phyloP scores from a whole-genome alignment of 1,140 invertebrate genomes.

The Pentalonia nigronervosa region DNA sequence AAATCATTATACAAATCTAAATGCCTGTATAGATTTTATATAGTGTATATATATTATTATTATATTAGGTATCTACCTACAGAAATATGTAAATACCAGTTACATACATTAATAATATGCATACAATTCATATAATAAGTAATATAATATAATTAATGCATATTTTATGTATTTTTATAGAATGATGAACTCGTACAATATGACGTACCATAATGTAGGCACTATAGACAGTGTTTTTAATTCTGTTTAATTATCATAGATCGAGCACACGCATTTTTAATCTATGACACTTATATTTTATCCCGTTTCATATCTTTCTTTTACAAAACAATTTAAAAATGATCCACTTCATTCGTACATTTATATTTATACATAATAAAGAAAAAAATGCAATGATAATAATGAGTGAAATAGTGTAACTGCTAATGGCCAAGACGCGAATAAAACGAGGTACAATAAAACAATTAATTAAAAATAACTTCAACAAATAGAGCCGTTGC shows the following conservation, averaged over 20 bases:
- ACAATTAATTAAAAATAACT: constrained; percentile 47
- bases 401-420: constrained; percentile 22
- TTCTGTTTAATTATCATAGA: neutral
- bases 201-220: neutral
- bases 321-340: neutral
- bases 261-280: neutral
- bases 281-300: neutral
- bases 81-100: too few species aligned
- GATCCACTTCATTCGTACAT: neutral
- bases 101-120: neutral
- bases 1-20: neutral
- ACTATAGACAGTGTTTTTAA: neutral
- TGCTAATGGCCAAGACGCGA: constrained; percentile 19
- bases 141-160: neutral
- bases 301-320: neutral
- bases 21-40: neutral
- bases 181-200: neutral
- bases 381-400: neutral
- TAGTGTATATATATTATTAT: neutral
- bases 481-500: neutral
- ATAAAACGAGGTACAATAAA: constrained; percentile 29
- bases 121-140: neutral
- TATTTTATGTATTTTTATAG: neutral
- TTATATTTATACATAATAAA: constrained; percentile 13
- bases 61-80: neutral